Conservation (phyloP, 1,140 invertebrate species). For the Ptiloglossa arizonensis region DNA sequence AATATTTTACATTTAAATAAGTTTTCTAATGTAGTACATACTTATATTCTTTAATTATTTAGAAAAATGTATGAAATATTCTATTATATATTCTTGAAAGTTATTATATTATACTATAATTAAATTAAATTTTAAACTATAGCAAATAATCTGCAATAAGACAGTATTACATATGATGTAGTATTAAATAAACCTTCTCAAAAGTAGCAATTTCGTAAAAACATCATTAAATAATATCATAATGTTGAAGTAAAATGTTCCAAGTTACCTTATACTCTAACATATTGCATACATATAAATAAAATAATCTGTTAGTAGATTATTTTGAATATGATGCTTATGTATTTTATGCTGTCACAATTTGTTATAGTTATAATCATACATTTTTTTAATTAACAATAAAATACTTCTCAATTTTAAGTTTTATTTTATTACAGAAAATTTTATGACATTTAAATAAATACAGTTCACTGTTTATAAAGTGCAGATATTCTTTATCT, state of each 20-base stretch:
- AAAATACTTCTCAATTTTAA: conserved; percentile 1
- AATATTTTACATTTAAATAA: not conserved
- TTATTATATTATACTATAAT: not conserved
- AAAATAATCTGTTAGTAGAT: too few species aligned
- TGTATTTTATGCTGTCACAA: too few species aligned
- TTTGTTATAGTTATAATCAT: not conserved
- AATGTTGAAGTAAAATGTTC: too few species aligned
- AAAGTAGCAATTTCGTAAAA: too few species aligned
- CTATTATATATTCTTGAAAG: not conserved
- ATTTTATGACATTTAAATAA: conserved; percentile 17
- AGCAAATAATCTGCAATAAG: not conserved
- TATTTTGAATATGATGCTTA: not conserved
- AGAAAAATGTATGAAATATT: not conserved
- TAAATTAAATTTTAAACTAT: not conserved
- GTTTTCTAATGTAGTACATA: not conserved
- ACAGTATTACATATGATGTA: not conserved
- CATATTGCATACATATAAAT: too few species aligned
- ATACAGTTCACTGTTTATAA: conserved; percentile 17
- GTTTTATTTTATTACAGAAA: conserved; percentile 33
- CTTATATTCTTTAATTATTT: not conserved
- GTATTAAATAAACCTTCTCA: too few species aligned
- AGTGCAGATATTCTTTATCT: conserved; percentile 18
- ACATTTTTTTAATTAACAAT: not conserved
- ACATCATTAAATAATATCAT: too few species aligned
- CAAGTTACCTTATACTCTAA: too few species aligned